Conservation (phyloP, 2,888 invertebrate species). For the Eugnorisma glareosa region DNA sequence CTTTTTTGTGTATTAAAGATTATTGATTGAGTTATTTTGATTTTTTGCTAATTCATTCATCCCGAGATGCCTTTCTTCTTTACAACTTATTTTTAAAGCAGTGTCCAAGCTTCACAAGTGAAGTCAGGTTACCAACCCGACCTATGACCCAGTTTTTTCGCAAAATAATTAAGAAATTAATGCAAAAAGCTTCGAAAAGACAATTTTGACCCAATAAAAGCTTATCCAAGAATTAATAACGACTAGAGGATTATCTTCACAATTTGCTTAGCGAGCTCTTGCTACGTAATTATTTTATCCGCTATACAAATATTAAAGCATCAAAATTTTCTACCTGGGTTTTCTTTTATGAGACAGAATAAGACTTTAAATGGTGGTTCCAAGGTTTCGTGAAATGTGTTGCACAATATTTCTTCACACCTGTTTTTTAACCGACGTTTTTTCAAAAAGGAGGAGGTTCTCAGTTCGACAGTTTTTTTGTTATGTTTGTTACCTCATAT, state of each 20-base stretch:
- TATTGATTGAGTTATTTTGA: too few species aligned
- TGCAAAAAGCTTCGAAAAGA: constrained; percentile 13
- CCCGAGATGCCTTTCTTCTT: not conserved
- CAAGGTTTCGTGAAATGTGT: not conserved
- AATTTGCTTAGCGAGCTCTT: constrained; percentile 21
- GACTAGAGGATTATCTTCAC: constrained; percentile 23
- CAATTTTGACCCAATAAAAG: constrained; percentile 44
- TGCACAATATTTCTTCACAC: not conserved
- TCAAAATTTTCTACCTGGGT: not conserved
- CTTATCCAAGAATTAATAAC: constrained; percentile 56
- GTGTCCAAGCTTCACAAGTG: not conserved
- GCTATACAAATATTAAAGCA: constrained; percentile 5
- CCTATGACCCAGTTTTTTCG: not conserved
- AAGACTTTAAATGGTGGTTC: not conserved
- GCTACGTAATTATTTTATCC: constrained; percentile 37
- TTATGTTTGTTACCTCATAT: too few species aligned
- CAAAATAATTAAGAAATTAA: constrained; percentile 2
- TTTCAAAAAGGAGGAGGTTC: too few species aligned
- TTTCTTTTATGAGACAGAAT: not conserved
- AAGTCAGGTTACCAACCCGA: not conserved
- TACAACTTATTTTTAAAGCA: not conserved
- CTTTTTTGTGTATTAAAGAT: too few species aligned
- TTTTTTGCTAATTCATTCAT: too few species aligned
- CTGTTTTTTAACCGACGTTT: too few species aligned
- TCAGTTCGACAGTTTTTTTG: too few species aligned